These are phyloP conservation scores for Hemithea aestivaria DNA, from an alignment of 2,888 invertebrate genomes.

Conservation along the genomic window DNA sequence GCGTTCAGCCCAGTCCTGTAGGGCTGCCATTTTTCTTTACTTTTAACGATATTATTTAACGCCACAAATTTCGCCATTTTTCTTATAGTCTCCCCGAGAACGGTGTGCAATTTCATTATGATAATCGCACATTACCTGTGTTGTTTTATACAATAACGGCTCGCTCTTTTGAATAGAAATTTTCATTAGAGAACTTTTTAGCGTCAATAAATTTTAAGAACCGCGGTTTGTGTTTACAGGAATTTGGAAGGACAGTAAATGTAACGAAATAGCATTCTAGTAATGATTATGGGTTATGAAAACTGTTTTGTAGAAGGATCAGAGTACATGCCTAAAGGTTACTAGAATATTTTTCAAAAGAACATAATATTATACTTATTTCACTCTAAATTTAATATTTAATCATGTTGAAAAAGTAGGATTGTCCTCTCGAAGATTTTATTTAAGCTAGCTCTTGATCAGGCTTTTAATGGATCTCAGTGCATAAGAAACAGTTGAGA, in stretches of 20 bases:
- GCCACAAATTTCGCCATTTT: conserved; percentile 74
- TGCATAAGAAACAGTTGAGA: no score
- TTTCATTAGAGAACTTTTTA: conserved; percentile 31
- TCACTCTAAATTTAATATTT: no score
- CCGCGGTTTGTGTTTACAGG: conserved; percentile 14
- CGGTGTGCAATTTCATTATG: conserved; percentile 73
- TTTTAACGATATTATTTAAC: conserved; percentile 76
- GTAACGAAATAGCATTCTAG: conserved; percentile 25
- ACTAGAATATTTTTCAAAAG: no score
- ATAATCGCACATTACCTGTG: conserved; percentile 65
- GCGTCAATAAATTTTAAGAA: conserved; percentile 32
- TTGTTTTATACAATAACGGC: conserved; percentile 46
- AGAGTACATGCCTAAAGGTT: no score
- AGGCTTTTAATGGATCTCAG: no score
- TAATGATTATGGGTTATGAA: conserved; percentile 26
- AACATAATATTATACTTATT: no score
- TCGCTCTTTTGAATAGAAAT: conserved; percentile 41
- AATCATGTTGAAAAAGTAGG: no score
- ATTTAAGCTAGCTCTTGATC: no score
- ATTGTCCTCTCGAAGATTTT: no score
- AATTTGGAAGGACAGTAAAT: conserved; percentile 20
- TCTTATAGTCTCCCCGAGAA: conserved; percentile 53
- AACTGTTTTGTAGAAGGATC: no score
- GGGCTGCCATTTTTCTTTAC: conserved; percentile 69
- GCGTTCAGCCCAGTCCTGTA: conserved; percentile 50